These are phyloP conservation scores for Engystomops pustulosus DNA, from an alignment of 2,113 vertebrate genomes.

Conservation along the genomic window DNA sequence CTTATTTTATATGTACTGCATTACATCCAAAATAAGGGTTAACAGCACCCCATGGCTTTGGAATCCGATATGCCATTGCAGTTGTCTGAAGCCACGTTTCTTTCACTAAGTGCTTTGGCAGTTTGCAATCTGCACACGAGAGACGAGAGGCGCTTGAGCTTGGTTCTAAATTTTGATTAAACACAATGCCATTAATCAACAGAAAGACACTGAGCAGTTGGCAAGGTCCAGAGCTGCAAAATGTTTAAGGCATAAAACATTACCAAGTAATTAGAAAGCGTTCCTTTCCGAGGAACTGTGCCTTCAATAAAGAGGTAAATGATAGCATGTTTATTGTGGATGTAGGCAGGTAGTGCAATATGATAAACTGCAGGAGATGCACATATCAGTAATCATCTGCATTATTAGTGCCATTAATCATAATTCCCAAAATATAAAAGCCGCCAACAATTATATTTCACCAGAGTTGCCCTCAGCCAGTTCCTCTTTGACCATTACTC, in stretches of 20 bases:
- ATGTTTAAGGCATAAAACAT: conserved; percentile 88
- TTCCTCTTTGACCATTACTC: conserved; percentile 78
- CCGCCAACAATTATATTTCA: conserved; percentile 76
- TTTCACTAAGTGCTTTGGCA: conserved; percentile 79
- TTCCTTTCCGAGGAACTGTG: conserved; percentile 82
- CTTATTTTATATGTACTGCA: conserved; percentile 25
- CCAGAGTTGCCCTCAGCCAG: conserved; percentile 74
- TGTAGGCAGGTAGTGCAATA: conserved; percentile 83
- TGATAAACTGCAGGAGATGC: conserved; percentile 89
- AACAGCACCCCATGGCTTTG: conserved; percentile 38
- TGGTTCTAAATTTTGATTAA: conserved; percentile 89
- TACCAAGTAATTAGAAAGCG: conserved; percentile 85
- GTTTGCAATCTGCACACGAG: conserved; percentile 73
- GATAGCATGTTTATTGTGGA: conserved; percentile 91
- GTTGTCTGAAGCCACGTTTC: conserved; percentile 39
- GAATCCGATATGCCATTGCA: conserved; percentile 36
- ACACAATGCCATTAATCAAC: conserved; percentile 86
- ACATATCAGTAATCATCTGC: conserved; percentile 86
- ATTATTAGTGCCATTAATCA: conserved; percentile 95
- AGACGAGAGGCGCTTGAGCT: conserved; percentile 77
- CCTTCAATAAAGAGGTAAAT: conserved; percentile 88
- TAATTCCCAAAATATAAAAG: conserved; percentile 86
- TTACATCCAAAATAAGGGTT: conserved; percentile 28
- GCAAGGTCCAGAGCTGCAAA: conserved; percentile 82
- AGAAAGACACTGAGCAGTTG: conserved; percentile 81